Base-by-base conservation (phyloP, 2,888 invertebrate genomes). In the Acleris cristana region DNA sequence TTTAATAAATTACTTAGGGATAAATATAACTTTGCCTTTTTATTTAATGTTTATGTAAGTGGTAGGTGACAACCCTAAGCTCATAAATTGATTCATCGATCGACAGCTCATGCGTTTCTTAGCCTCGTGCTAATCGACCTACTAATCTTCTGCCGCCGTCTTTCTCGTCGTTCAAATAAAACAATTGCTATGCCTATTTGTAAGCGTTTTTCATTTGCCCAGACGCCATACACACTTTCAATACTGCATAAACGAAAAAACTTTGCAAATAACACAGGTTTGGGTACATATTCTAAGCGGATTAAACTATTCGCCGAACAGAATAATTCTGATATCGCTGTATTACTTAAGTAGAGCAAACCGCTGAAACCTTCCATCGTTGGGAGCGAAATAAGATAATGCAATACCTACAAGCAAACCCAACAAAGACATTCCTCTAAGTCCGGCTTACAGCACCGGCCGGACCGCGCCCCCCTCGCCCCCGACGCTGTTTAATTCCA, bases 401-500 rank as follows among this genome's bases (percentile, higher is more conserved):
- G 56, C 51, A 60, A 69, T 68, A 69, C 69, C 64, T 59, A 65
- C 69, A 65, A 51, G 69, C 61, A 81, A 83, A 84, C 82, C 76
- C 79, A 85, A 88, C 89, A 89, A 90, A 89, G 87, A 89, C 90
- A 89, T 88, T 86, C 88, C 86, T 79, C 83, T 70, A 85, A 87
- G 88, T 88, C 88, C 89, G 86, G 86, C 87, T 88, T 86, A 87
- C 85, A 78, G 80, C 76, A 72, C 74, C 74, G 70, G 65, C 82
- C 74, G 72, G 70, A 40, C 72, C 72, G 78, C 76, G 73, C 76
- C 72, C 57, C 72, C 71, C 73, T 78, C 76, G 71, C 61, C 72
- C 80, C 82, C 78, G 72, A 78, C 84, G 83, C 87, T 90, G 89
- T 90, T 91, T 92, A 90, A 92, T 92, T 90, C 91, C 91, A 92